phyloP scores from a whole-genome alignment of 2,113 vertebrate genomes.

The Girardinichthys multiradiatus region DNA sequence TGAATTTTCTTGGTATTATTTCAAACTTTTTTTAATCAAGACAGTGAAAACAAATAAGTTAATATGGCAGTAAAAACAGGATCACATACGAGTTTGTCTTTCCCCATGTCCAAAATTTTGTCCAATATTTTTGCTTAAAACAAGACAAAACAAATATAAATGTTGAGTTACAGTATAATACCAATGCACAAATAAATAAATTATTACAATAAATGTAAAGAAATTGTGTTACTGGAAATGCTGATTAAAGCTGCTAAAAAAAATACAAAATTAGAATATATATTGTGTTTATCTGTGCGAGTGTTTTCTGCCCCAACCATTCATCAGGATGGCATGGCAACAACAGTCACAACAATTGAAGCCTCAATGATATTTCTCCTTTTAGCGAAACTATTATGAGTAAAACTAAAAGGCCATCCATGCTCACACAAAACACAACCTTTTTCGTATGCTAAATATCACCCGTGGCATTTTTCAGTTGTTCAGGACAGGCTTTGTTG shows the following conservation, averaged over 20 bases:
- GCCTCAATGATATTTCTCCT: conserved; percentile 22
- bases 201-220: too few relatives aligned
- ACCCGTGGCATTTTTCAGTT: conserved; percentile 33
- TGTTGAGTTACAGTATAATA: not conserved
- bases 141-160: not conserved
- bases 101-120: not conserved
- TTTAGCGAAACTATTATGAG: conserved; percentile 36
- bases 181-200: not conserved
- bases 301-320: not conserved
- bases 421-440: conserved; percentile 22
- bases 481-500: conserved; percentile 26
- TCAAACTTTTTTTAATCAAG: too few relatives aligned
- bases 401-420: conserved; percentile 19
- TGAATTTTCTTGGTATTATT: not conserved
- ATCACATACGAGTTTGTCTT: not conserved
- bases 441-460: conserved; percentile 48
- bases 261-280: not conserved
- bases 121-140: not conserved
- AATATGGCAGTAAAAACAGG: too few relatives aligned
- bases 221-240: not conserved
- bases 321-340: not conserved
- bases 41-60: too few relatives aligned
- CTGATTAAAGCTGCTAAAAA: not conserved
- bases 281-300: not conserved
- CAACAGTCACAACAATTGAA: not conserved